Base-by-base conservation (phyloP, 2,888 invertebrate genomes). In the Ametastegia equiseti region DNA sequence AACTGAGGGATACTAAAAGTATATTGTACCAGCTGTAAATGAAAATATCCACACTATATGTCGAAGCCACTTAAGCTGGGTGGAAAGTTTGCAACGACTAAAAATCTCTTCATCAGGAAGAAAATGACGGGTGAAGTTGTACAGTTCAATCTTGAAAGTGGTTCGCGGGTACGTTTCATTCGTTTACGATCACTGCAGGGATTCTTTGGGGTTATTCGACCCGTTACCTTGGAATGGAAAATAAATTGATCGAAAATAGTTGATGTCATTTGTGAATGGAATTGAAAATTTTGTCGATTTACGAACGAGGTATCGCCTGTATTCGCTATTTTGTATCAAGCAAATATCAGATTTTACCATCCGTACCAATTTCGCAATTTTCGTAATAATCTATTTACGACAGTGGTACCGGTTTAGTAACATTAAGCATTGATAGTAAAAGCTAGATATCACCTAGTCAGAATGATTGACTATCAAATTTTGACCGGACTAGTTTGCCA, bases 131-230 rank as follows among this genome's bases (percentile, higher is more conserved):
- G 6, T 45, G n/a, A 71, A 47, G 47, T 45, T 27, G 47, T 45
- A n/a, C 71, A 47, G 23, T 30, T 33, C 36, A 75, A 75, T 75
- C 75, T 54, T 11, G 36, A 54, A 36, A 75, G 75, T 75, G 71
- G 71, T 47, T 54, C 33, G 30, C n/a, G 47, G 71, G 27, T 71
- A 75, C 50, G 30, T 75, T 75, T 36, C 50, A 54, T 54, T 54
- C 75, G 75, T 54, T 75, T 54, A 36, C 36, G 50, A 54, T 75
- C 75, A 36, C 75, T 27, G 30, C 71, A 27, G n/a, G n/a, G 23
- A 36, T 67, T 45, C 71, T 30, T 71, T 42, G 27, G 23, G 75
- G 45, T 19, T 75, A 54, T 47, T 69, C 50, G 15, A 9, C n/a
- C 15, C 11, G 2, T 30, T 2, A 36, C 33, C 15, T 15, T 60